These are phyloP conservation scores for Pandemis cinnamomeana DNA, from an alignment of 2,888 invertebrate species.

Conservation along the genomic window DNA sequence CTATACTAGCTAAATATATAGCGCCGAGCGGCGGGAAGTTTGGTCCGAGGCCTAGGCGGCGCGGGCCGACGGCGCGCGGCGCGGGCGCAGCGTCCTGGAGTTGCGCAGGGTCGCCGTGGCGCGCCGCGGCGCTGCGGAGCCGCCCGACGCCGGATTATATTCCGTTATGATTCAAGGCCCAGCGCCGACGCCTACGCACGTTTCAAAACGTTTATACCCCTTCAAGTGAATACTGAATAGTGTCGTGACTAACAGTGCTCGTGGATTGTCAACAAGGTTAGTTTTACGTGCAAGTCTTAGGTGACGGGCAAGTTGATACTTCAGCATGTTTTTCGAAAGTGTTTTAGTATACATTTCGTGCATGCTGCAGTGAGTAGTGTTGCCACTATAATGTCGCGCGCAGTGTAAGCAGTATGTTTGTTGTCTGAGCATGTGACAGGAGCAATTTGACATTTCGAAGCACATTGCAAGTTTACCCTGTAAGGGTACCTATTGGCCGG, in stretches of 20 bases:
- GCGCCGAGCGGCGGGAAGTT: neutral
- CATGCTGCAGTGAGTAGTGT: neutral
- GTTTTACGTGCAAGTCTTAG: neutral
- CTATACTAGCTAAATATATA: neutral
- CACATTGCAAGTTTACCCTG: neutral
- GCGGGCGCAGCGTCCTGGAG: conserved; percentile 52
- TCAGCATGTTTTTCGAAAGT: conserved; percentile 4
- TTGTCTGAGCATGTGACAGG: conserved; percentile 12
- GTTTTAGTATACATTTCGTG: conserved; percentile 15
- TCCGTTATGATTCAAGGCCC: conserved; percentile 47
- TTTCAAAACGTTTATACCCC: conserved; percentile 20
- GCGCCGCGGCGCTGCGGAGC: conserved; percentile 76
- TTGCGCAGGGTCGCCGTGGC: conserved; percentile 63
- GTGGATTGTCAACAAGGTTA: conserved; percentile 17
- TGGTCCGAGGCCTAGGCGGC: neutral
- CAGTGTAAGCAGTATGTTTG: conserved; percentile 16
- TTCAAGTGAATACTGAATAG: conserved; percentile 13
- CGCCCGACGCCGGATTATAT: conserved; percentile 50
- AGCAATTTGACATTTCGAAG: neutral
- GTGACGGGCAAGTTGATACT: neutral
- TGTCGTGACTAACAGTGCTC: conserved; percentile 24
- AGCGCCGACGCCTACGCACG: conserved; percentile 49
- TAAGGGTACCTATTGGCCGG: neutral
- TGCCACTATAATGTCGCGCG: neutral
- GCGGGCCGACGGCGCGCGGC: conserved; percentile 46